phyloP scores from a whole-genome alignment of 64 coral and sea anemone genomes.

The Pocillopora damicornis region DNA sequence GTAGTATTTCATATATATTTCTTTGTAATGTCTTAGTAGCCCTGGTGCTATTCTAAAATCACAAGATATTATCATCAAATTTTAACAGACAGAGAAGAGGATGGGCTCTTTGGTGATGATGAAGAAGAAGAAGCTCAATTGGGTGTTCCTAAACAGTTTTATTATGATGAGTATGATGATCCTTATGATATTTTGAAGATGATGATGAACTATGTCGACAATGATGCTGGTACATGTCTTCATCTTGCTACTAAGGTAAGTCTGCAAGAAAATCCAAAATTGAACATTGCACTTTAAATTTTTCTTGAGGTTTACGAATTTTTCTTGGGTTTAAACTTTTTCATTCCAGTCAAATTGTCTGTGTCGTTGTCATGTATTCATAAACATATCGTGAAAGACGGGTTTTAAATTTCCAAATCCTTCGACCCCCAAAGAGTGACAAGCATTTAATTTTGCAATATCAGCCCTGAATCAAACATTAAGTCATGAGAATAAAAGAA shows the following conservation, averaged over 20 bases:
- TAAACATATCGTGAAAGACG: no score
- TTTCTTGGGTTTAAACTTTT: no score
- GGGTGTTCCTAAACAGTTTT: slow-evolving; percentile 65
- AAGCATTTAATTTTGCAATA: no score
- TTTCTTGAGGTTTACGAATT: no score
- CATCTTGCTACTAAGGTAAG: slow-evolving; percentile 95
- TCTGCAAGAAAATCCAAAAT: background rate
- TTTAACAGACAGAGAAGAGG: slow-evolving; percentile 79
- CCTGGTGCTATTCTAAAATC: background rate
- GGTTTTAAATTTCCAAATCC: no score
- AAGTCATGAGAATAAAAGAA: no score
- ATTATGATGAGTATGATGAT: slow-evolving; percentile 91
- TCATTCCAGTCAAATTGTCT: no score
- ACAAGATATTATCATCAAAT: background rate
- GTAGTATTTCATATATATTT: no score
- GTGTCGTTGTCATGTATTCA: no score
- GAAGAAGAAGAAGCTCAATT: slow-evolving; percentile 56
- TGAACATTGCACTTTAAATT: no score
- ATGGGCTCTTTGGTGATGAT: slow-evolving; percentile 95
- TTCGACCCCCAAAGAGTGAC: no score
- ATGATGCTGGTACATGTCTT: slow-evolving; percentile 90
- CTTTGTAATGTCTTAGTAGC: background rate
- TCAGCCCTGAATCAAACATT: no score
- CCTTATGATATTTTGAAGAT: slow-evolving; percentile 92
- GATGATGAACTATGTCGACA: slow-evolving; percentile 97